Evolutionary conservation across 2,113 vertebrate genomes (phyloP).

Genomic region (Rana temporaria): DNA sequence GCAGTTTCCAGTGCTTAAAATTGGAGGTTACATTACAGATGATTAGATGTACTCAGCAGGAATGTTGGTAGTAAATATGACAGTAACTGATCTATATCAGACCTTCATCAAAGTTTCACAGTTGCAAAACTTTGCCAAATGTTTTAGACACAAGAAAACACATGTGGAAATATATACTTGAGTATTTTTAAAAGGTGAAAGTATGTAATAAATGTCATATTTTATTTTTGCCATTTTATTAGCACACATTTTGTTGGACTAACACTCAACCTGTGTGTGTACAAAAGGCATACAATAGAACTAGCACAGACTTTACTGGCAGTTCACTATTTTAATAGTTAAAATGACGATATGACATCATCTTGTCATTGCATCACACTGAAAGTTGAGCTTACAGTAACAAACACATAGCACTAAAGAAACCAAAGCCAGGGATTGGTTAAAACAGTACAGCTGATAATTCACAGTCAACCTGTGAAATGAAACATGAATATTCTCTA

Average conservation of each 20-base stretch:
- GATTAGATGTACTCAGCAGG: not conserved
- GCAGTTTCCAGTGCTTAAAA: not conserved
- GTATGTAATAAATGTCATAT: not conserved
- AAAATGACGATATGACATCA: constrained; percentile 19
- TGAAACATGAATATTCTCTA: constrained; percentile 20
- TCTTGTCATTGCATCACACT: constrained; percentile 22
- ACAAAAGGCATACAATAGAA: not conserved
- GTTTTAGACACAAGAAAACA: not conserved
- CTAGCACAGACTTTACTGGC: not conserved
- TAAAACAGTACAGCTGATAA: not conserved
- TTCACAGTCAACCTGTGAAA: constrained; percentile 10
- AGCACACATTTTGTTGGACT: too few species aligned
- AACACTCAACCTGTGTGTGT: too few species aligned
- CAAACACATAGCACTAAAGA: constrained; percentile 4
- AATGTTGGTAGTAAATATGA: too few species aligned
- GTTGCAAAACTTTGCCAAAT: not conserved
- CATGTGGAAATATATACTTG: not conserved
- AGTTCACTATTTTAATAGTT: not conserved
- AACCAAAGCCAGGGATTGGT: constrained; percentile 6
- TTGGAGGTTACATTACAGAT: not conserved
- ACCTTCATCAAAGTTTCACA: not conserved
- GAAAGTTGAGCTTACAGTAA: constrained; percentile 10
- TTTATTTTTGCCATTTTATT: too few species aligned
- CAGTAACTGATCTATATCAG: not conserved
- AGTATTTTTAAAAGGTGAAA: not conserved